Conservation (phyloP, 2,797 vertebrate genomes). For the Orestias chungarensis region DNA sequence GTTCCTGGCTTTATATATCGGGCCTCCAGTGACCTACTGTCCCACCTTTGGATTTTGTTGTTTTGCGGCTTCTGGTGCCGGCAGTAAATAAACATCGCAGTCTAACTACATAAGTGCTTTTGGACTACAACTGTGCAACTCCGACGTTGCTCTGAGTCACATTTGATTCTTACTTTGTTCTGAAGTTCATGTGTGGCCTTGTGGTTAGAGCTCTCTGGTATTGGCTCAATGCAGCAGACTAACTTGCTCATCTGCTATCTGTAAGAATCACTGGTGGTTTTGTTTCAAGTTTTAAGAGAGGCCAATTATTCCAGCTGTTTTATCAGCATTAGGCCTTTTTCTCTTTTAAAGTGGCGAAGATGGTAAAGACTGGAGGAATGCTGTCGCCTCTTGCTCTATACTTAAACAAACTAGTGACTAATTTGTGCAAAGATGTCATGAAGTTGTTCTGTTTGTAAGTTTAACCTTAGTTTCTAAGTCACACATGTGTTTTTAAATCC, state of each 20-base stretch:
- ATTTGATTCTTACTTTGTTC: neutral
- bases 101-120: slow-evolving; percentile 1
- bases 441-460: neutral
- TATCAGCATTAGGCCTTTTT: slow-evolving; percentile 31
- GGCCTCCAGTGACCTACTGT: slow-evolving; percentile 9
- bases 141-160: neutral
- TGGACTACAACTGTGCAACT: neutral
- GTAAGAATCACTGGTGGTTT: slow-evolving; percentile 23
- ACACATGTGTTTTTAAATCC: too few species aligned
- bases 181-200: slow-evolving; percentile 1
- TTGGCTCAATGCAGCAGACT: slow-evolving; percentile 6
- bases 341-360: slow-evolving; percentile 37
- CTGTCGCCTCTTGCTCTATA: slow-evolving; percentile 41
- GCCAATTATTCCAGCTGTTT: slow-evolving; percentile 30
- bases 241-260: slow-evolving; percentile 13
- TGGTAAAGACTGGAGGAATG: slow-evolving; percentile 30
- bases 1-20: neutral
- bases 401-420: slow-evolving; percentile 64
- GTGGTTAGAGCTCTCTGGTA: slow-evolving; percentile 9
- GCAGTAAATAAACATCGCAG: neutral
- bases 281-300: slow-evolving; percentile 29
- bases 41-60: neutral
- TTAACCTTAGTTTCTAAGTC: neutral
- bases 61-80: neutral
- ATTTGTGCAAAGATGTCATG: slow-evolving; percentile 51